These are phyloP conservation scores for Mythimna ferrago DNA, from an alignment of 2,888 invertebrate species.

Conservation along the genomic window DNA sequence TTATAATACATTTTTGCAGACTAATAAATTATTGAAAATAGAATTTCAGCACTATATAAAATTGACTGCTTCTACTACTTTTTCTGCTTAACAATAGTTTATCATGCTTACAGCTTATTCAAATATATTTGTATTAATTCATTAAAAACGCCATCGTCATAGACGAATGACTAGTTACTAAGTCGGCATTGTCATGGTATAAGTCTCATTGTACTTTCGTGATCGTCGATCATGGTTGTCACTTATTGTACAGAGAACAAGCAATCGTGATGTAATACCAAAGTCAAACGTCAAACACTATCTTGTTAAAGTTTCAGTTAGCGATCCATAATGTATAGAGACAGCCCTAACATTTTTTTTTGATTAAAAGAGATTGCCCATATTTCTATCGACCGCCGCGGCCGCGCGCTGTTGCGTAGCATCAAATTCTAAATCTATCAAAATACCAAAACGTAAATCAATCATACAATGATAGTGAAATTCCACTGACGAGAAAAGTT, in stretches of 20 bases:
- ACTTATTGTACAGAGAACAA: conserved; percentile 9
- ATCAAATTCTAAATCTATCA: no score
- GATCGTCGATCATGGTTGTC: conserved; percentile 37
- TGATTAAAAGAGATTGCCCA: no score
- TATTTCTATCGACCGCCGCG: no score
- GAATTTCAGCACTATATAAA: neutral
- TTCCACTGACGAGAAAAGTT: no score
- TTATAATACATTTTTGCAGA: no score
- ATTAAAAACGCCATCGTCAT: conserved; percentile 5
- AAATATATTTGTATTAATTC: neutral
- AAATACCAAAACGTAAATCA: no score
- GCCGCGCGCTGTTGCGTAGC: no score
- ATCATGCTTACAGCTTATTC: neutral
- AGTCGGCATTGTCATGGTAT: conserved; percentile 1
- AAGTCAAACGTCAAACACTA: conserved; percentile 19
- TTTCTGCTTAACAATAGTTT: neutral
- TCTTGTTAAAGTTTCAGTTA: neutral
- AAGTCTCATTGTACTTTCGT: conserved; percentile 19
- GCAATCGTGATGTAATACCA: conserved; percentile 10
- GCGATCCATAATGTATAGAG: neutral
- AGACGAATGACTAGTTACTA: conserved; percentile 15
- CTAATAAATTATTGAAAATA: neutral
- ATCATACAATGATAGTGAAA: no score
- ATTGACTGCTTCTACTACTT: neutral
- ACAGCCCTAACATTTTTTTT: neutral